Conservation (phyloP, 2,888 invertebrate genomes). For the Aproaerema taeniolella region DNA sequence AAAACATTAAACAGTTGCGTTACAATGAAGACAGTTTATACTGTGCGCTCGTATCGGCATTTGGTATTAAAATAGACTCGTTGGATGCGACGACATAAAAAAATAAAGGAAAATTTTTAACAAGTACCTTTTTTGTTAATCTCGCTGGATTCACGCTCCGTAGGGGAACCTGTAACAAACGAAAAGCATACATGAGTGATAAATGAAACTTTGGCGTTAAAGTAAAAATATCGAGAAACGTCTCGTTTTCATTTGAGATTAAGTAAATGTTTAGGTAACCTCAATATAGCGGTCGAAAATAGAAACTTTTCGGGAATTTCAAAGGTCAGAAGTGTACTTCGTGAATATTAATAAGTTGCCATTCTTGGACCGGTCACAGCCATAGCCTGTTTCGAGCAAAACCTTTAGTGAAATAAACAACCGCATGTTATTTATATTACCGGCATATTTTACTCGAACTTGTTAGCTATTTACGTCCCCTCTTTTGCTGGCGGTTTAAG, state of each 20-base stretch:
- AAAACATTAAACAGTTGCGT: slow-evolving; percentile 8
- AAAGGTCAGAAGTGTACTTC: slow-evolving; percentile 54
- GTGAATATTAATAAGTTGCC: slow-evolving; percentile 52
- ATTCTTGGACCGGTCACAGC: slow-evolving; percentile 43
- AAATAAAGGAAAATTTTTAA: no score
- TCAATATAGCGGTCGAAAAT: slow-evolving; percentile 24
- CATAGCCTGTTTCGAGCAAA: slow-evolving; percentile 48
- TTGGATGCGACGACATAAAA: no score
- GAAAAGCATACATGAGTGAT: slow-evolving; percentile 13
- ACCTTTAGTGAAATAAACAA: slow-evolving; percentile 49
- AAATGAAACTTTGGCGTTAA: no score
- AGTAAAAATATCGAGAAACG: no score
- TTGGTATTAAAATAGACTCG: slow-evolving; percentile 12
- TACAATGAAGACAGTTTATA: slow-evolving; percentile 4
- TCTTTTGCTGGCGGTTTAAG: slow-evolving; percentile 9
- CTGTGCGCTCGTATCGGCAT: slow-evolving; percentile 10
- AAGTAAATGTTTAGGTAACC: slow-evolving; percentile 5
- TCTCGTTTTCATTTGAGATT: background rate
- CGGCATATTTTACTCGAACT: slow-evolving; percentile 28
- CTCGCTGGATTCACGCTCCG: slow-evolving; percentile 57
- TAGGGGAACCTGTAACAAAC: slow-evolving; percentile 60
- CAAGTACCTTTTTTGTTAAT: slow-evolving; percentile 70
- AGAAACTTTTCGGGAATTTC: slow-evolving; percentile 39
- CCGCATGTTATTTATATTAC: slow-evolving; percentile 34
- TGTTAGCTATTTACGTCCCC: slow-evolving; percentile 23